Percentiles rank a stretch among this genome's conserved stretches.
These are phyloP conservation scores for Leucozona laternaria DNA, from an alignment of 2,888 invertebrate species.

Conservation along the genomic window DNA sequence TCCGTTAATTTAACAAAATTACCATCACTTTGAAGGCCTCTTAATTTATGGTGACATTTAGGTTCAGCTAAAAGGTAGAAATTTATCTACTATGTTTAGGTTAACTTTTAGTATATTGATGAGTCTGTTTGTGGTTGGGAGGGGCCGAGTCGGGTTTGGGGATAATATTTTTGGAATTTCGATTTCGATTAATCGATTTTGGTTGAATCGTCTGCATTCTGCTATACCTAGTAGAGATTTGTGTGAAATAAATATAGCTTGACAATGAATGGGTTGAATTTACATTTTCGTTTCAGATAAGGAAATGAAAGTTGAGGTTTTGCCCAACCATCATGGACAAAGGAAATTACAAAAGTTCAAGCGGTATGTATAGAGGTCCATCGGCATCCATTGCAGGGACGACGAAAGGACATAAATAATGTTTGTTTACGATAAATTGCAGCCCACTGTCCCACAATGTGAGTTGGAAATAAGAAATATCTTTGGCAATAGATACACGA, in stretches of 20 bases:
- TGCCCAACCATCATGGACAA: slow-evolving; percentile 16
- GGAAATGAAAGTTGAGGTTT: slow-evolving; percentile 63
- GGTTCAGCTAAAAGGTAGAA: slow-evolving; percentile 2
- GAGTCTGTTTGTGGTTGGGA: neutral
- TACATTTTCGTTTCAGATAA: slow-evolving; percentile 53
- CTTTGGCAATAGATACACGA: neutral
- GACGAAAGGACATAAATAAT: slow-evolving; percentile 21
- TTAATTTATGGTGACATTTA: slow-evolving; percentile 25
- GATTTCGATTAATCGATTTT: slow-evolving; percentile 33
- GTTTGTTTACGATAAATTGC: slow-evolving; percentile 26
- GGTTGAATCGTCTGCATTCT: slow-evolving; percentile 2
- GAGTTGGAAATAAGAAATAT: slow-evolving; percentile 17
- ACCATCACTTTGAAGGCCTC: slow-evolving; percentile 9
- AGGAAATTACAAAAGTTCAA: slow-evolving; percentile 59
- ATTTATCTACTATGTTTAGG: neutral
- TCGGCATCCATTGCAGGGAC: neutral
- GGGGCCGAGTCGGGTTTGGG: too few relatives aligned
- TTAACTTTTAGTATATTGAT: slow-evolving; percentile 5
- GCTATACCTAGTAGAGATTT: neutral
- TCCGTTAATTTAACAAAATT: slow-evolving; percentile 31
- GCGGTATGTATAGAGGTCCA: neutral
- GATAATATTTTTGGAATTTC: slow-evolving; percentile 25
- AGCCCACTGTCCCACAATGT: slow-evolving; percentile 15
- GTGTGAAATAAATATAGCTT: slow-evolving; percentile 9
- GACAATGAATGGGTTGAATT: slow-evolving; percentile 33